Evolutionary conservation across 2,113 vertebrate species (phyloP).

Genomic region (Podocnemis expansa): DNA sequence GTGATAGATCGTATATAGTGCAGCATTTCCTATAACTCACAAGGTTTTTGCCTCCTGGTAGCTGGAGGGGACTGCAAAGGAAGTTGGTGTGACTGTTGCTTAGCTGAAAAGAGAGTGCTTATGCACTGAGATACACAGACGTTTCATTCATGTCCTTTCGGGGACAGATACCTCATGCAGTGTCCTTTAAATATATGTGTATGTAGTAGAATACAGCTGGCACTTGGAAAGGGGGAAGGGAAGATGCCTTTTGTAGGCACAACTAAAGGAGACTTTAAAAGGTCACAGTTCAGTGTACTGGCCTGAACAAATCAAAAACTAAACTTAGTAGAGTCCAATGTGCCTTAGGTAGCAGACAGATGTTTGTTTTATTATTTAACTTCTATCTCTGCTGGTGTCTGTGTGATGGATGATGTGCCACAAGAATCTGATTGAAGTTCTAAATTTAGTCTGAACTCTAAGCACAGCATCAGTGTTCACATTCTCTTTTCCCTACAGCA

Average conservation of each 20-base stretch:
- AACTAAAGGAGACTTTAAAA: background rate
- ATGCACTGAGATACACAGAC: accelerated
- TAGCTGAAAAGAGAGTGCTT: accelerated
- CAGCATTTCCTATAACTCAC: background rate
- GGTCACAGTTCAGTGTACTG: accelerated
- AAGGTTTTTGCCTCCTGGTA: background rate
- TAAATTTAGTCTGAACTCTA: background rate
- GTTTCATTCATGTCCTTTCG: background rate
- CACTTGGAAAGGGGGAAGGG: background rate
- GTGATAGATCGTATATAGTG: background rate
- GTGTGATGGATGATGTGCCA: background rate
- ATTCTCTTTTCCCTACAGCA: accelerated
- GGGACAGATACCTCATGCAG: background rate
- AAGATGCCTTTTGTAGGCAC: background rate
- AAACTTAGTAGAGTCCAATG: background rate
- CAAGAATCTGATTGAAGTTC: background rate
- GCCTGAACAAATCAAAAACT: no score
- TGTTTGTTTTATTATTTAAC: background rate
- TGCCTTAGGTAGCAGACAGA: background rate
- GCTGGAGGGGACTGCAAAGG: background rate
- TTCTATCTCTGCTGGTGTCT: background rate
- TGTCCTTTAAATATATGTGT: accelerated
- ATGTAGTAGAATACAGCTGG: accelerated
- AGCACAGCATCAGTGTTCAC: accelerated
- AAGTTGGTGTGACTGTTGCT: background rate